Base-by-base conservation (phyloP, 2,797 vertebrate species). In the Cottoperca gobio region DNA sequence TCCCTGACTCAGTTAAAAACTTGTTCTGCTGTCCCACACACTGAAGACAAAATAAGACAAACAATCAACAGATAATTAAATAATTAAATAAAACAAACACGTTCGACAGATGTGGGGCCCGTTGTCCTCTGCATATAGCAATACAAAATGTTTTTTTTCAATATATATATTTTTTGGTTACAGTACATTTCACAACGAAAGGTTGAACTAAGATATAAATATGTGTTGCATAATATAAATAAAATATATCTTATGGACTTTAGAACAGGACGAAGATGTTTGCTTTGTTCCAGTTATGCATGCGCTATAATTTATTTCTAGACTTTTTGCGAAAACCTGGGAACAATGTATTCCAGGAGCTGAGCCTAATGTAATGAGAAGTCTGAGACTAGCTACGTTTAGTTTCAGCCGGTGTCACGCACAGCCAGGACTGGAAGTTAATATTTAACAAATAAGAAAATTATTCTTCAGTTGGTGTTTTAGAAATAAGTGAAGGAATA, bases 391-490 rank as follows among this genome's bases (percentile, higher is more conserved):
- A 52, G 12, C 2, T 6, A 2, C 16, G 46, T 33, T 3, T 24
- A 16, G 23, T 5, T 11, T 8, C 6, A 9, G 16, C 39, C 2
- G 0, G 21, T 53, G 23, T 58, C 52, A 42, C 8, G 11, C 35
- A 28, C 5, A 2, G 26, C 46, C 39, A 57, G 7, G 46, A 61
- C n/a, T n/a, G n/a, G 74, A 69, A 59, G 46, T 77, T 72, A 58
- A 83, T 40, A 37, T 23, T 1, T 24, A 72, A 75, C 28, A 17
- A 43, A 75, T 17, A 52, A 2, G 42, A 63, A 0, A 0, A 13
- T 61, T 21, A n/a, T 26, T 46, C 2, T 35, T 24, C 31, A 40
- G 13, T 5, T 35, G 6, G 16, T 33, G 46, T 13, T 45, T 52
- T 5, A 8, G 19, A 48, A 35, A 1, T 5, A 21, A 7, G 12